A percentile compares a stretch with the other conserved stretches of the same genome.
Conservation (phyloP, 2,888 invertebrate genomes). For the Andrena camellia region DNA sequence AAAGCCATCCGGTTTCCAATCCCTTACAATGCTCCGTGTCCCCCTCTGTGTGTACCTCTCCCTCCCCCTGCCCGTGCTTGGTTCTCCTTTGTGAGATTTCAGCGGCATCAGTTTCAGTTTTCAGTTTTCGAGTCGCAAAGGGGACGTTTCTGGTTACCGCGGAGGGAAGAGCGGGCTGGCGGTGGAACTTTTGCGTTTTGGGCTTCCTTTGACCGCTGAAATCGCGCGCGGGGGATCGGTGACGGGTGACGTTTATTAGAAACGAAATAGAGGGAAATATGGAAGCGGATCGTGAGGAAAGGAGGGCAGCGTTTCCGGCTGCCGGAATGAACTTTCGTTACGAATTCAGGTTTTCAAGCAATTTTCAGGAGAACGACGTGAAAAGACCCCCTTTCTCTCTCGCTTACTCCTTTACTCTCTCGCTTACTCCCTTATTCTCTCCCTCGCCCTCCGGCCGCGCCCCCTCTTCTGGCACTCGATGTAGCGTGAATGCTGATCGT, state of each 20-base stretch:
- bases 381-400: background rate
- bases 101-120: slow-evolving; percentile 17
- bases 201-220: background rate
- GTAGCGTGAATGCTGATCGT: slow-evolving; percentile 53
- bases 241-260: slow-evolving; percentile 17
- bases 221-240: background rate
- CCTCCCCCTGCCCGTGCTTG: background rate
- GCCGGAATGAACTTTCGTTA: slow-evolving; percentile 39
- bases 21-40: background rate
- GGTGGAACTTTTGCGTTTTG: background rate
- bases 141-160: background rate
- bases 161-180: background rate
- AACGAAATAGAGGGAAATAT: background rate
- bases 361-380: slow-evolving; percentile 23
- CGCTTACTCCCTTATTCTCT: no score
- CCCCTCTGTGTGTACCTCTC: background rate
- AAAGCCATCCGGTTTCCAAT: slow-evolving; percentile 50
- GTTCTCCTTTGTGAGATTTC: slow-evolving; percentile 24
- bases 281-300: slow-evolving; percentile 5
- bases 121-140: slow-evolving; percentile 12
- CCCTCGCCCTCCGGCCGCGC: background rate
- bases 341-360: slow-evolving; percentile 26
- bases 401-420: background rate
- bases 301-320: slow-evolving; percentile 26
- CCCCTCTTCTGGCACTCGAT: slow-evolving; percentile 4